Percentiles rank a stretch among this genome's conserved stretches.
Conservation (phyloP, 2,888 invertebrate genomes). For the Boloria euphrosyne region DNA sequence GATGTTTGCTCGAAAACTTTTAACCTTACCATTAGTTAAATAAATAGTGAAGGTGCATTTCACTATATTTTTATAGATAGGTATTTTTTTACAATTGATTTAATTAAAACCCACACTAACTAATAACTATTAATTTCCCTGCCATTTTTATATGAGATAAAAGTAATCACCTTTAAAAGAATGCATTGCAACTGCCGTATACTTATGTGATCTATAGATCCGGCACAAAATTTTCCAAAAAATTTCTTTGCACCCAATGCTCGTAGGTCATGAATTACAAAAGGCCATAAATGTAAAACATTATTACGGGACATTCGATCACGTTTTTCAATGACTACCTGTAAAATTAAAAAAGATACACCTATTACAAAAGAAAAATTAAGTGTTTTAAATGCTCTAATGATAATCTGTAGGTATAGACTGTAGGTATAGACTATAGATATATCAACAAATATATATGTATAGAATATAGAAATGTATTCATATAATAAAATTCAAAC, state of each 20-base stretch:
- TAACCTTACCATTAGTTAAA: no score
- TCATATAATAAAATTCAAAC: no score
- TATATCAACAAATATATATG: no score
- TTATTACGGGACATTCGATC: conserved; percentile 98
- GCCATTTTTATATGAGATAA: background rate
- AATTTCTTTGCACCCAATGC: conserved; percentile 98
- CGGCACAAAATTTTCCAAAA: conserved; percentile 99
- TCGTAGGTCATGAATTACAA: conserved; percentile 96
- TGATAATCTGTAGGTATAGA: no score
- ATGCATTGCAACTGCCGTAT: conserved; percentile 98
- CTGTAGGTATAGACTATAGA: no score
- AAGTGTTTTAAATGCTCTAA: background rate
- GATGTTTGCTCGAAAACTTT: no score
- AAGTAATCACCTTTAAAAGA: conserved; percentile 89
- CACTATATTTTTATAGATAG: no score
- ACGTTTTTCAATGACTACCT: conserved; percentile 95
- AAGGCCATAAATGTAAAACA: conserved; percentile 98
- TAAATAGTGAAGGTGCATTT: no score
- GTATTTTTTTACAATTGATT: no score
- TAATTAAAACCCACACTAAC: no score
- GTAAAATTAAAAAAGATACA: conserved; percentile 33
- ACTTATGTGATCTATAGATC: conserved; percentile 98
- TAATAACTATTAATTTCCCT: no score
- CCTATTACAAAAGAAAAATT: background rate
- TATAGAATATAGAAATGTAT: no score